Percentiles rank a stretch among this genome's conserved stretches.
phyloP scores from a whole-genome alignment of 2,113 vertebrate genomes.

The Grallaria varia region DNA sequence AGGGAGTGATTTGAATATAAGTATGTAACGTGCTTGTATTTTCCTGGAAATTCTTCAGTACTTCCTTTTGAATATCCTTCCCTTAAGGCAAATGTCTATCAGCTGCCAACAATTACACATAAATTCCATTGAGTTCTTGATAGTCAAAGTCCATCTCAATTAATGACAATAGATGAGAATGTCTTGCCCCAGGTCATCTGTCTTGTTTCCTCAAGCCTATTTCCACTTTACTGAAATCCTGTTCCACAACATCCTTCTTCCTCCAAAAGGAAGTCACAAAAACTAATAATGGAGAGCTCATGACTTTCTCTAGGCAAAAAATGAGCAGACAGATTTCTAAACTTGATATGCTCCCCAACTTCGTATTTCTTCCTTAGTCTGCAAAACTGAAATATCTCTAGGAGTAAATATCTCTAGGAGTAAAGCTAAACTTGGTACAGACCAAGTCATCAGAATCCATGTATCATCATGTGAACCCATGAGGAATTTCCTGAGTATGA shows the following conservation, averaged over 20 bases:
- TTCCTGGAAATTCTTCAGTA: neutral
- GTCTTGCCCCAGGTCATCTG: neutral
- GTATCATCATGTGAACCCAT: neutral
- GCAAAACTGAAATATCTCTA: neutral
- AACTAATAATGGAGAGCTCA: neutral
- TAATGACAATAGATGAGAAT: neutral
- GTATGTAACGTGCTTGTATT: neutral
- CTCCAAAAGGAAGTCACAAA: neutral
- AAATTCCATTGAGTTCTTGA: neutral
- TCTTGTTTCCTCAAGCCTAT: neutral
- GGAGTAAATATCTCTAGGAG: neutral
- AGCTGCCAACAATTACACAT: neutral
- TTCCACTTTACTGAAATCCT: neutral
- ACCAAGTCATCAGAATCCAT: neutral
- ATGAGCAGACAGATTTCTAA: neutral
- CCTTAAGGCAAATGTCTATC: neutral
- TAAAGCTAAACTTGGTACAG: neutral
- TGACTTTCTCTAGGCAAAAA: neutral
- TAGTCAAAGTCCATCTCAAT: neutral
- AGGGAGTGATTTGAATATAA: neutral
- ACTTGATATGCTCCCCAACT: neutral
- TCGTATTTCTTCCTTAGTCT: neutral
- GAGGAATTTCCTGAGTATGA: constrained; percentile 7
- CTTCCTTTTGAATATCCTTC: neutral
- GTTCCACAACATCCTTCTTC: neutral